phyloP scores from a whole-genome alignment of 2,888 invertebrate genomes.

The Cryptophagus acutangulus region DNA sequence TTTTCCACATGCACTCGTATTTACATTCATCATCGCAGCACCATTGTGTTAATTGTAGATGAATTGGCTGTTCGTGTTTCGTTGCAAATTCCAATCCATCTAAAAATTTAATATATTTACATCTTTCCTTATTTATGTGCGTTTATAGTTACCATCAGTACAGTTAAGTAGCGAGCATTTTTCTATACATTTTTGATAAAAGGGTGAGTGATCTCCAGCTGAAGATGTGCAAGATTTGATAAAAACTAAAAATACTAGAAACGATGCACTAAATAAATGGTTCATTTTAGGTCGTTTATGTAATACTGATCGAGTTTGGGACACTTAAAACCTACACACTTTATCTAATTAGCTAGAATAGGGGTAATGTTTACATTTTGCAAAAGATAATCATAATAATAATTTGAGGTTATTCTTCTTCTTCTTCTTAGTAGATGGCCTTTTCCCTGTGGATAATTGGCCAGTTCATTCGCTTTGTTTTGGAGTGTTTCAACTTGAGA shows the following conservation, averaged over 20 bases:
- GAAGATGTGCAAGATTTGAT: slow-evolving; percentile 20
- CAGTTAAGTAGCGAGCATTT: slow-evolving; percentile 51
- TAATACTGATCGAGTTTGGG: too few species aligned
- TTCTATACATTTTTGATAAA: slow-evolving; percentile 54
- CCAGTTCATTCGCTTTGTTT: too few species aligned
- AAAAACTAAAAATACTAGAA: not conserved
- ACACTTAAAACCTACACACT: too few species aligned
- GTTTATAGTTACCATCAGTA: slow-evolving; percentile 47
- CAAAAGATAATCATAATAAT: too few species aligned
- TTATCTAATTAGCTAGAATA: too few species aligned
- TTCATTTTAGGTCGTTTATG: too few species aligned
- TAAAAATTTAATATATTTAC: slow-evolving; percentile 24
- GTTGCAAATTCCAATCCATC: slow-evolving; percentile 30
- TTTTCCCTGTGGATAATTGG: too few species aligned
- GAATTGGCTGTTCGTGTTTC: slow-evolving; percentile 31
- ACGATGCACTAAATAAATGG: not conserved
- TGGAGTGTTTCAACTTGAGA: too few species aligned
- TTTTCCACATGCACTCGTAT: slow-evolving; percentile 91
- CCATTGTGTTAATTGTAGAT: slow-evolving; percentile 60
- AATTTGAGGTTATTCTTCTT: too few species aligned
- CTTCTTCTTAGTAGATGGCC: too few species aligned
- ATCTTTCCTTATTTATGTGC: slow-evolving; percentile 7
- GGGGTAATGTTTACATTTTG: too few species aligned
- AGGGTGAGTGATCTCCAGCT: slow-evolving; percentile 54
- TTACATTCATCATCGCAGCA: slow-evolving; percentile 82